phyloP scores from a whole-genome alignment of 2,888 invertebrate genomes.

The Microplitis deprimator region DNA sequence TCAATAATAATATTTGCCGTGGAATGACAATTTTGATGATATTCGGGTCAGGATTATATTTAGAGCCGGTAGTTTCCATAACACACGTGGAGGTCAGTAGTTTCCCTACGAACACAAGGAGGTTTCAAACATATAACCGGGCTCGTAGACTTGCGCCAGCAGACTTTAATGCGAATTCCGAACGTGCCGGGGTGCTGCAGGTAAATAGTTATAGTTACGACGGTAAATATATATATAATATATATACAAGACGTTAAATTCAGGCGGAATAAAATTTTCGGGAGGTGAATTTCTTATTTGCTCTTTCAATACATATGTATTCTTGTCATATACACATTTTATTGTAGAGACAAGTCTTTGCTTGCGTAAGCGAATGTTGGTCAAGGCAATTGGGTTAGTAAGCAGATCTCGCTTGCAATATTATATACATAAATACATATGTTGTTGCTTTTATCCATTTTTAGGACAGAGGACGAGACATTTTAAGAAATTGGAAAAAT shows the following conservation, averaged over 20 bases:
- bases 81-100: conserved; percentile 14
- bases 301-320: neutral
- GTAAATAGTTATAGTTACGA: neutral
- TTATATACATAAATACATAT: conserved; percentile 42
- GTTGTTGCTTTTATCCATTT: conserved; percentile 31
- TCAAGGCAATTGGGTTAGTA: conserved; percentile 67
- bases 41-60: conserved; percentile 37
- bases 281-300: neutral
- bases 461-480: conserved; percentile 33
- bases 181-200: neutral
- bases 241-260: neutral
- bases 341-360: neutral
- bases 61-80: conserved; percentile 3
- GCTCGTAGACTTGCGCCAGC: neutral
- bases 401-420: conserved; percentile 46
- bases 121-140: neutral
- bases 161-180: neutral
- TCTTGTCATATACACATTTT: neutral
- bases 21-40: conserved; percentile 38
- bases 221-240: neutral
- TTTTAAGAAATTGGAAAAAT: conserved; percentile 13
- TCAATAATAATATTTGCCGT: conserved; percentile 37
- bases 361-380: conserved; percentile 61
- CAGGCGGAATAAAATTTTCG: neutral
- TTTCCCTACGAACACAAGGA: neutral